Evolutionary conservation across 1,140 invertebrate species (phyloP).

Genomic region (Brachionus plicatilis): DNA sequence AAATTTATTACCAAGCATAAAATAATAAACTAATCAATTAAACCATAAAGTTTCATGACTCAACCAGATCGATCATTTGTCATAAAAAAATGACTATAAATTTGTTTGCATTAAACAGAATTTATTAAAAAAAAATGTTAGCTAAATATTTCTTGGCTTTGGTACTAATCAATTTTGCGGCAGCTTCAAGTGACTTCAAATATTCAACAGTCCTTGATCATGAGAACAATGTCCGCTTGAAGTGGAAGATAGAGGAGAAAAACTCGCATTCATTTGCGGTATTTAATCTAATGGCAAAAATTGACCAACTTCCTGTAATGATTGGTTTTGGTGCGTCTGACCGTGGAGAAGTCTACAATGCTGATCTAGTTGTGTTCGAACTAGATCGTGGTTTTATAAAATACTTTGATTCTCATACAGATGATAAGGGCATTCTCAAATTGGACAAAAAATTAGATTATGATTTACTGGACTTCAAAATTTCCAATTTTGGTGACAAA

Average conservation of each 20-base stretch:
- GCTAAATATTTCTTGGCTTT: neutral
- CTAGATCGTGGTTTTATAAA: conserved; percentile 63
- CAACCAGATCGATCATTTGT: conserved; percentile 1
- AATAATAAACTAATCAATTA: conserved; percentile 19
- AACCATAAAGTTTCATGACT: conserved; percentile 14
- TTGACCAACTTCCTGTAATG: conserved; percentile 40
- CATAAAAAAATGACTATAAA: neutral
- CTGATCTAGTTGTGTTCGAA: conserved; percentile 81
- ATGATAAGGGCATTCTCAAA: conserved; percentile 53
- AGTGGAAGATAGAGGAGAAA: neutral
- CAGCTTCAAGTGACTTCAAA: neutral
- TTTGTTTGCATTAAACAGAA: neutral
- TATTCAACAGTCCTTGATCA: conserved; percentile 8
- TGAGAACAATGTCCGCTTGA: neutral
- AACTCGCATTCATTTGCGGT: neutral
- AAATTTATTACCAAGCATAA: neutral
- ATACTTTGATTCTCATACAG: conserved; percentile 59
- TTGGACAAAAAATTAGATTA: conserved; percentile 41
- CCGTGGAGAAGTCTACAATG: conserved; percentile 68
- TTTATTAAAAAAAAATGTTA: neutral
- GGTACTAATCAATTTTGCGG: neutral
- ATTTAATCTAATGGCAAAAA: neutral
- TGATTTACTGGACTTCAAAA: neutral
- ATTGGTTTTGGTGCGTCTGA: conserved; percentile 74
- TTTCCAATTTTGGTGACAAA: neutral